Percentiles rank a stretch among this genome's conserved stretches.
Evolutionary conservation across 2,113 vertebrate species (phyloP).

Genomic region (Phaethornis superciliosus): DNA sequence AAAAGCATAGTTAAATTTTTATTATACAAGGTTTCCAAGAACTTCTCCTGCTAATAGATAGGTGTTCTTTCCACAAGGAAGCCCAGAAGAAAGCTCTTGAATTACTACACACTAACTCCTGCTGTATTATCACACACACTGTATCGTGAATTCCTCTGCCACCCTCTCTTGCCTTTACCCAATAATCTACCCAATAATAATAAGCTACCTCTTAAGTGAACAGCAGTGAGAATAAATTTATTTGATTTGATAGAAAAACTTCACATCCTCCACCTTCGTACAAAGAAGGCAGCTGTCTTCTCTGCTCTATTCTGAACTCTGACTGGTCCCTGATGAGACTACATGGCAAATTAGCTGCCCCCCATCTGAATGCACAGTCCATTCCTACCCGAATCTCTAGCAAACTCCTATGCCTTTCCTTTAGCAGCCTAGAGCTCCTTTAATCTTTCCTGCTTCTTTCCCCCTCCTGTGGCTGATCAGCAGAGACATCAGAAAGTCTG

Average conservation of each 20-base stretch:
- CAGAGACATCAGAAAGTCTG: neutral
- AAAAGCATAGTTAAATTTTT: neutral
- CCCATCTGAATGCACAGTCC: neutral
- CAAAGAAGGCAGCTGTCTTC: neutral
- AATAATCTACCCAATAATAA: too few species aligned
- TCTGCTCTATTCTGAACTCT: neutral
- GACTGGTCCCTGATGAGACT: neutral
- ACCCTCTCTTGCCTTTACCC: neutral
- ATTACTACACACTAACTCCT: neutral
- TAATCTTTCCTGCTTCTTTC: neutral
- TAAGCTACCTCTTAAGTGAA: neutral
- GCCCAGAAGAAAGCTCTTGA: neutral
- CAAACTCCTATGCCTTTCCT: neutral
- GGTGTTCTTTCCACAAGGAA: neutral
- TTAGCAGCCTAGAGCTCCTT: neutral
- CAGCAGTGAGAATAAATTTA: neutral
- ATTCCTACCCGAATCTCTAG: neutral
- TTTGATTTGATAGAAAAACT: neutral
- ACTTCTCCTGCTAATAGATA: neutral
- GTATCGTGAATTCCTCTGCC: neutral
- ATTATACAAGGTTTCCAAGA: neutral
- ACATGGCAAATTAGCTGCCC: neutral
- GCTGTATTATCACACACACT: neutral
- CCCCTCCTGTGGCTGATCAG: neutral
- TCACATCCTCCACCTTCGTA: neutral